Base-by-base conservation (phyloP, 2,797 vertebrate genomes). In the Apogon talboti region DNA sequence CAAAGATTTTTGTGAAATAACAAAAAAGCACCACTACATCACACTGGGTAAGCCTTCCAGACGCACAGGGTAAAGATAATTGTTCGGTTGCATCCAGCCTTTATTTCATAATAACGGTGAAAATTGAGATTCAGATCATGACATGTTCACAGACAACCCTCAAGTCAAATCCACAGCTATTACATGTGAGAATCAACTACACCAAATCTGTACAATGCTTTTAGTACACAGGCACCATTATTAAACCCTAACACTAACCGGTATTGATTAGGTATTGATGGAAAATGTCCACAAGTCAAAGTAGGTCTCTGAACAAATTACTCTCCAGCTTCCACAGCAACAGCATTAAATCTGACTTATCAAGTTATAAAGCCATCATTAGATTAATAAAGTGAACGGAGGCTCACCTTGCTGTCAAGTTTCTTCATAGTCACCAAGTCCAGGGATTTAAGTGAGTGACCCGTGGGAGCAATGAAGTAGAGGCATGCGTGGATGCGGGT, bases 341-440 rank as follows among this genome's bases (percentile, higher is more conserved):
- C 14, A 55, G 37, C 9, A 33, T 38, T 35, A 59, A 48, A 11
- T 24, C 42, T 14, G 19, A 41, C 11, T 0, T 4, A 42, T 11
- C 18, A 3, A 49, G 1, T 43, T 12, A 28, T 14, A 28, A 42
- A 41, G 4, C 16, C 3, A 10, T 30, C 6, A n/a, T 33, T 4
- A 49, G 4, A 24, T 50, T 41, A 12, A 56, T 61, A 7, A 57
- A 45, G n/a, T 28, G 7, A 66, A 47, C 12, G 5, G 5, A 48
- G 8, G 59, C 85, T 84, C 83, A 99, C 98, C 96, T 99, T 99
- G 89, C 98, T 99, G 82, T 99, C 98, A 6, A 99, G 94, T 78
- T 99, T 99, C 89, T 99, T 99, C 98, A 99, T 99, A 0, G 98
- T 99, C 46, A 99, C 96, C 87, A 99, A 84, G 86, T 99, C 98